phyloP scores from a whole-genome alignment of 2,113 vertebrate species.

The Garra rufa region DNA sequence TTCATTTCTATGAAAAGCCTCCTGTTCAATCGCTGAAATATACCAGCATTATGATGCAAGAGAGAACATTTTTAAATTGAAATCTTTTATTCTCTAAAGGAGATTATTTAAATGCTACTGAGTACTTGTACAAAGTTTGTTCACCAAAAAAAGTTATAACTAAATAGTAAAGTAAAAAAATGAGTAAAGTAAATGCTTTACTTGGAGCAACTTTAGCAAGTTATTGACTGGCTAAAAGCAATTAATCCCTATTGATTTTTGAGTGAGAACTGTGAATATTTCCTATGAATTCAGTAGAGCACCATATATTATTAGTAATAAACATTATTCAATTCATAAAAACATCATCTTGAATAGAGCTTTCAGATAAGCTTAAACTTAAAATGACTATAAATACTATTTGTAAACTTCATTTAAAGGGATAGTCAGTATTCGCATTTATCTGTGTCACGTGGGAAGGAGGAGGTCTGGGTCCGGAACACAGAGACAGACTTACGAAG shows the following conservation, averaged over 20 bases:
- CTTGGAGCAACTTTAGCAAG: not conserved
- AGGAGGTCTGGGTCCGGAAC: no score
- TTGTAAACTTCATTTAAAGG: not conserved
- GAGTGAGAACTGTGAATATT: not conserved
- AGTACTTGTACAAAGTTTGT: not conserved
- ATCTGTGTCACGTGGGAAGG: no score
- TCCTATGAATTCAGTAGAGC: not conserved
- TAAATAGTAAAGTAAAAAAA: no score
- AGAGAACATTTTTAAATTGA: not conserved
- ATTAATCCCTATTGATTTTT: not conserved
- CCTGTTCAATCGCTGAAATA: not conserved
- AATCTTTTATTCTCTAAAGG: not conserved
- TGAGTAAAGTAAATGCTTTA: not conserved
- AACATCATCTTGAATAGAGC: not conserved
- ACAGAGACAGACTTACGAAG: no score
- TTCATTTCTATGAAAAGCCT: slow-evolving; percentile 3
- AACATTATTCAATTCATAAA: not conserved
- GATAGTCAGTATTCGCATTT: no score
- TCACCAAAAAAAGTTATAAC: not conserved
- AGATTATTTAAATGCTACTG: not conserved
- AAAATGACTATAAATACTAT: not conserved
- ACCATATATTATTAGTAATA: not conserved
- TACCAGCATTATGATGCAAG: not conserved
- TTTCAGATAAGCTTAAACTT: not conserved
- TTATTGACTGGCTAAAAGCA: not conserved